Evolutionary conservation across 2,888 invertebrate genomes (phyloP).

Genomic region (Microplitis manilae): DNA sequence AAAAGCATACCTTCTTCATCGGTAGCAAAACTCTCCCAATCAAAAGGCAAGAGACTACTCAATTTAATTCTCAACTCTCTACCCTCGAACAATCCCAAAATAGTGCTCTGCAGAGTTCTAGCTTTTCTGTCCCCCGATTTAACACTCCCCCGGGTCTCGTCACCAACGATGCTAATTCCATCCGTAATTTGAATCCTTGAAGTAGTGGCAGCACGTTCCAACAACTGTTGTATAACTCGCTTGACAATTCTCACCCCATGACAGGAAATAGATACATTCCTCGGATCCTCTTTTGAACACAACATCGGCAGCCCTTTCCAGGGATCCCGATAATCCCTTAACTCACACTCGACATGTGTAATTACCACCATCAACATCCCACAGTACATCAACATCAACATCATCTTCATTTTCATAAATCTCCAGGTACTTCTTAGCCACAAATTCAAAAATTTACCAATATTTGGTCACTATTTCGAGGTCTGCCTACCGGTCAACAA

Average conservation of each 20-base stretch:
- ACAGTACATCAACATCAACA: slow-evolving; percentile 41
- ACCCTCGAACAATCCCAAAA: slow-evolving; percentile 80
- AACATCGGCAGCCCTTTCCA: slow-evolving; percentile 53
- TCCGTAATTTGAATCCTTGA: slow-evolving; percentile 76
- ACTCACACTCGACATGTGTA: slow-evolving; percentile 27
- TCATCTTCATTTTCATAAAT: slow-evolving; percentile 18
- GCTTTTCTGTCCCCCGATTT: slow-evolving; percentile 67
- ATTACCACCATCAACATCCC: slow-evolving; percentile 13
- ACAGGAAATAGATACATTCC: slow-evolving; percentile 71
- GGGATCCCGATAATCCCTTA: slow-evolving; percentile 36
- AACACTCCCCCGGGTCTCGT: slow-evolving; percentile 58
- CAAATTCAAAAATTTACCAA: too few species aligned
- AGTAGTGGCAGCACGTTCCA: slow-evolving; percentile 73
- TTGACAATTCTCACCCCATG: slow-evolving; percentile 73
- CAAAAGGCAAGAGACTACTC: slow-evolving; percentile 79
- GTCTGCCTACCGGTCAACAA: not conserved
- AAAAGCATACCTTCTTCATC: not conserved
- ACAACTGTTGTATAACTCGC: slow-evolving; percentile 74
- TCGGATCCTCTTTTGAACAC: slow-evolving; percentile 55
- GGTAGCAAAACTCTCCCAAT: slow-evolving; percentile 72
- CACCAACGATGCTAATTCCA: slow-evolving; percentile 77
- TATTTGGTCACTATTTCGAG: too few species aligned
- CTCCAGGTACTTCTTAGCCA: not conserved
- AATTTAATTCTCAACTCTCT: slow-evolving; percentile 83
- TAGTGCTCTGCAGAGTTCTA: slow-evolving; percentile 72